Evolutionary conservation across 2,797 vertebrate genomes (phyloP).

Genomic region (Nyctalus aviator): DNA sequence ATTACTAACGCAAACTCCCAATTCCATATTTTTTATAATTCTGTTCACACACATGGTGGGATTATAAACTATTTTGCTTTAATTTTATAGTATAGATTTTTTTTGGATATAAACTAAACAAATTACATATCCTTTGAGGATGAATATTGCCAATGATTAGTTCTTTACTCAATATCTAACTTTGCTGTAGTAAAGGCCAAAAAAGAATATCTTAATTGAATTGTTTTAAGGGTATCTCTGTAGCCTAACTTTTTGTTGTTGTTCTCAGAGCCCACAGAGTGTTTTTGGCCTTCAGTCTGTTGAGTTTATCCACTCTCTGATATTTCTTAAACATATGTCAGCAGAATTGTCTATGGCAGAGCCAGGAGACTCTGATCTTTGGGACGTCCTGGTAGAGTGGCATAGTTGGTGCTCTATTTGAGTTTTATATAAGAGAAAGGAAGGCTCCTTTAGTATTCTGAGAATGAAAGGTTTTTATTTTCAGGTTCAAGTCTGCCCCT

Average conservation of each 20-base stretch:
- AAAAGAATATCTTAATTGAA: background rate
- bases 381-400: background rate
- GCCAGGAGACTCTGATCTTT: background rate
- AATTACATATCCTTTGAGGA: constrained; percentile 29
- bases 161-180: constrained; percentile 43
- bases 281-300: constrained; percentile 37
- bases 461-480: constrained; percentile 31
- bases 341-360: background rate
- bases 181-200: constrained; percentile 49
- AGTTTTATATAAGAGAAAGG: constrained; percentile 2
- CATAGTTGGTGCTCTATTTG: background rate
- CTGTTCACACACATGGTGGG: background rate
- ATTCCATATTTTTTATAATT: background rate
- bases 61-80: constrained; percentile 55
- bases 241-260: constrained; percentile 18
- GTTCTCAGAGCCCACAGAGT: constrained; percentile 4
- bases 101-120: constrained; percentile 46
- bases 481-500: constrained; percentile 27
- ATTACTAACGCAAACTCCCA: constrained; percentile 11
- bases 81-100: constrained; percentile 36
- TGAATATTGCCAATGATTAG: constrained; percentile 36
- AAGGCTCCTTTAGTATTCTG: constrained; percentile 41
- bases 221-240: background rate
- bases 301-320: background rate
- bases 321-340: constrained; percentile 43